Conservation (phyloP, 2,888 invertebrate species). For the Trissolcus brochymenae region DNA sequence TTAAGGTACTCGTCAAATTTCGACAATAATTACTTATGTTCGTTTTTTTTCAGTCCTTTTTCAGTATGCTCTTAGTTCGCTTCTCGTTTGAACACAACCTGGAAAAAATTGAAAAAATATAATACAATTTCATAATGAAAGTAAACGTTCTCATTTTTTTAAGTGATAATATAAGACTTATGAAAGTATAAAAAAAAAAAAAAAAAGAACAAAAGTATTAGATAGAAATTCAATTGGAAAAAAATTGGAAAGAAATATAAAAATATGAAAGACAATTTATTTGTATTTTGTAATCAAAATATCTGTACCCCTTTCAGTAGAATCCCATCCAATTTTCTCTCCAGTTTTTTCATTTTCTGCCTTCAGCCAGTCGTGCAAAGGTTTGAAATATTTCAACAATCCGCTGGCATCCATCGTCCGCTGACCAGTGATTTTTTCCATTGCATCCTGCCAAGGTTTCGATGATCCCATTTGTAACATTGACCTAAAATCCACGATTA, state of each 20-base stretch:
- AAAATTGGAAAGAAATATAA: neutral
- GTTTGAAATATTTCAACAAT: constrained; percentile 88
- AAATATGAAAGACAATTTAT: neutral
- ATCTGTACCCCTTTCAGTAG: neutral
- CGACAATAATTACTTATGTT: neutral
- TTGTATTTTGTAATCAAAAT: neutral
- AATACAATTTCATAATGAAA: neutral
- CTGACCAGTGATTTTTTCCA: constrained; percentile 86
- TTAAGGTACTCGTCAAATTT: too few species aligned
- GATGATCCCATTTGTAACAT: constrained; percentile 84
- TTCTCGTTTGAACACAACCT: constrained; percentile 34
- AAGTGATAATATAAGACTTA: neutral
- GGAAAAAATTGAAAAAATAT: neutral
- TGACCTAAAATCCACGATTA: constrained; percentile 68
- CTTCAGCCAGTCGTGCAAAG: constrained; percentile 85
- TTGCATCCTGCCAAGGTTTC: constrained; percentile 88
- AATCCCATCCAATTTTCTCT: constrained; percentile 88
- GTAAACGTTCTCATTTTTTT: neutral
- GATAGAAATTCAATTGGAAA: too few species aligned
- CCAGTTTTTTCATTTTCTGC: constrained; percentile 85
- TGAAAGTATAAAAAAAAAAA: too few species aligned
- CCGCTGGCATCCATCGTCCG: constrained; percentile 86
- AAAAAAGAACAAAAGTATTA: too few species aligned
- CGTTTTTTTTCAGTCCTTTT: too few species aligned
- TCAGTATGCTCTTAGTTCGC: neutral